Base-by-base conservation (phyloP, 2,797 vertebrate species). In the Liasis olivaceus region DNA sequence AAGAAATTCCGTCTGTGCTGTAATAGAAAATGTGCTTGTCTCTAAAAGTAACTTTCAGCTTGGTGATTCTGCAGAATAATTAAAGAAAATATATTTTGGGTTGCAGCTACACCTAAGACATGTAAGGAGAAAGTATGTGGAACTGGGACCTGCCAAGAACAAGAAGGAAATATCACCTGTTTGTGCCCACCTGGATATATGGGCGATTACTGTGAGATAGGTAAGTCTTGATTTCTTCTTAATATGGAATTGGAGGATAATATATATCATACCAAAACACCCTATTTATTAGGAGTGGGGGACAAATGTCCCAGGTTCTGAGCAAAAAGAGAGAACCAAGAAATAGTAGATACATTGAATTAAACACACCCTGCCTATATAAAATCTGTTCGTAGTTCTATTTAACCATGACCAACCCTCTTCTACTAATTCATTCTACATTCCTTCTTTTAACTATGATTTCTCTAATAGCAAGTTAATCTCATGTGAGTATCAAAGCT, bases 81-180 rank as follows among this genome's bases (percentile, higher is more conserved):
- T 91, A 89, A 60, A 59, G 64, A 7, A 22, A 56, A 17, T 86
- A 63, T 28, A 28, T 87, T 66, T 59, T 56, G 72, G 93, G 89
- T 81, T 63, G 0, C 13, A 96, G 98, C 91, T 94, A 93, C n/a
- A 3, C 4, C 94, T 51, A 93, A 97, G 95, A 97, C 96, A 20
- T 98, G 98, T 96, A 94, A 97, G 6, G 96, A 97, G 8, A 98
- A 97, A 91, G 96, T 95, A 4, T 98, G 97, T 90, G 97, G 97
- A 9, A 36, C 90, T 87, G 97, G 97, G 31, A 95, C 95, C 14
- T 98, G 98, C 94, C 95, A 95, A 31, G 95, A 97, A 51, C 96
- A 90, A 64, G 96, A 96, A 0, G 96, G 96, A 13, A 93, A 94
- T 6, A 93, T 96, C 47, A 0, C 94, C 60, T 98, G 97, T 77